Conservation (phyloP, 1,140 invertebrate genomes). For the Cyphomyrmex costatus region DNA sequence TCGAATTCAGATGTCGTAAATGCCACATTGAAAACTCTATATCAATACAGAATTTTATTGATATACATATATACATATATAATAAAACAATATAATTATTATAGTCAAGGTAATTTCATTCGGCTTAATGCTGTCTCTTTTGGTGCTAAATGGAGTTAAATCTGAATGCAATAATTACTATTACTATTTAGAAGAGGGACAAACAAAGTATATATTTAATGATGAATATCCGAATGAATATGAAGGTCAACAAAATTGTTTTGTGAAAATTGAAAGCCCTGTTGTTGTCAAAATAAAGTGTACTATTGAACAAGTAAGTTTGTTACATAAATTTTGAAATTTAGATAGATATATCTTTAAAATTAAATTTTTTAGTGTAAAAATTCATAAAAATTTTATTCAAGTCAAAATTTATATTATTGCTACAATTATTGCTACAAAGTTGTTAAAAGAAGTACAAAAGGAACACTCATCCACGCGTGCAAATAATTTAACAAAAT, state of each 20-base stretch:
- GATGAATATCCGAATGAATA: conserved; percentile 86
- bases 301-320: conserved; percentile 84
- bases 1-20: neutral
- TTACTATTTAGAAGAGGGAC: conserved; percentile 76
- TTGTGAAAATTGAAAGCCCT: conserved; percentile 86
- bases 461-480: neutral
- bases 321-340: neutral
- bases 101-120: conserved; percentile 36
- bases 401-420: neutral
- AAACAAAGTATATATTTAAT: conserved; percentile 85
- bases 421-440: neutral
- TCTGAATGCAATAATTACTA: conserved; percentile 75
- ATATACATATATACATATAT: neutral
- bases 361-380: neutral
- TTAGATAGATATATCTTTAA: neutral
- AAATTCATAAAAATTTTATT: neutral
- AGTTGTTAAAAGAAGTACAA: neutral
- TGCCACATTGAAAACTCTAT: neutral
- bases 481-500: neutral
- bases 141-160: neutral
- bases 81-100: neutral
- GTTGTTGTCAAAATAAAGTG: conserved; percentile 85
- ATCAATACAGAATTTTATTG: neutral
- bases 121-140: neutral
- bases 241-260: conserved; percentile 81